Conservation (phyloP, 1,140 invertebrate genomes). For the Lucilia sericata region DNA sequence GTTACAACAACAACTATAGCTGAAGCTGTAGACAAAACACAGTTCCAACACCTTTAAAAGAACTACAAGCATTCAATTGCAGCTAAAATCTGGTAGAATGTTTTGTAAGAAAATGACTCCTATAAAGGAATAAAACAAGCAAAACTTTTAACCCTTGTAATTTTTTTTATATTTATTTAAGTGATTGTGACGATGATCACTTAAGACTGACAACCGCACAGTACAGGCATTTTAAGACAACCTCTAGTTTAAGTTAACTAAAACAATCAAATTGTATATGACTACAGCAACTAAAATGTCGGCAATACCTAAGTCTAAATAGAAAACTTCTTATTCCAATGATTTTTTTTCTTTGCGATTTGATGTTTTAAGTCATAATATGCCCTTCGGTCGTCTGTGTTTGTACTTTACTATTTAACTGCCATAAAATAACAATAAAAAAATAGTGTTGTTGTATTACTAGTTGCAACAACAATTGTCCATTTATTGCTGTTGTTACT, state of each 20-base stretch:
- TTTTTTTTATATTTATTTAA: neutral
- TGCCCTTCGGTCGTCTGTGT: neutral
- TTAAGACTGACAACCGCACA: constrained; percentile 50
- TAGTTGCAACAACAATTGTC: constrained; percentile 49
- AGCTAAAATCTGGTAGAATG: too few species aligned
- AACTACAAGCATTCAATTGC: too few species aligned
- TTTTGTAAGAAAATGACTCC: too few species aligned
- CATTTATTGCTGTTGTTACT: constrained; percentile 48
- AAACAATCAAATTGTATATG: neutral
- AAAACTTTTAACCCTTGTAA: neutral
- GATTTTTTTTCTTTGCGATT: neutral
- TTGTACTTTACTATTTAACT: too few species aligned
- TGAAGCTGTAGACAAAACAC: too few species aligned
- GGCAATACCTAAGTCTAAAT: too few species aligned
- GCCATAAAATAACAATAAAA: neutral
- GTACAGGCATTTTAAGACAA: neutral
- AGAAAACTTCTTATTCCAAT: neutral
- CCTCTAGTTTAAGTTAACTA: neutral
- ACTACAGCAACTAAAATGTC: too few species aligned
- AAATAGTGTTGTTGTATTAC: constrained; percentile 37
- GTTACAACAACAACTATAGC: too few species aligned
- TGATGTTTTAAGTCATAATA: neutral
- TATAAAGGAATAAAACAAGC: neutral
- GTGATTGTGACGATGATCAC: constrained; percentile 63
- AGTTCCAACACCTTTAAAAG: too few species aligned